Conservation (phyloP, 1,140 invertebrate genomes). For the Halesus radiatus region DNA sequence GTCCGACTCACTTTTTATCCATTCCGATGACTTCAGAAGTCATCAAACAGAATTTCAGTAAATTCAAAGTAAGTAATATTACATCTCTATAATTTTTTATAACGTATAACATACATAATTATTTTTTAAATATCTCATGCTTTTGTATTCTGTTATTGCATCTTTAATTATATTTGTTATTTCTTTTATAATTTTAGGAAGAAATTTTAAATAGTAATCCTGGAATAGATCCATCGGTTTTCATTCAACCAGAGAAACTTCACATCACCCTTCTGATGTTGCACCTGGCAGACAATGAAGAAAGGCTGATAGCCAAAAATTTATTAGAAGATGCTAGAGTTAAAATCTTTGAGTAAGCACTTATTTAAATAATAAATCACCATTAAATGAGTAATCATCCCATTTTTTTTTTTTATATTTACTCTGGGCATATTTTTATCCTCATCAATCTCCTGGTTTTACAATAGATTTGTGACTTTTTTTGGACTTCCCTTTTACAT, state of each 20-base stretch:
- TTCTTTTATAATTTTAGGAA: conserved; percentile 33
- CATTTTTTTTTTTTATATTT: too few species aligned
- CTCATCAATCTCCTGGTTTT: too few species aligned
- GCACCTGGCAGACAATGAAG: conserved; percentile 52
- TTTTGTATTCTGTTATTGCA: too few species aligned
- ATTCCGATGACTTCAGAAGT: conserved; percentile 13
- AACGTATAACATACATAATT: too few species aligned
- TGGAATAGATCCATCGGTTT: conserved; percentile 45
- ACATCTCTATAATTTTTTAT: too few species aligned
- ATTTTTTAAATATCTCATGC: too few species aligned
- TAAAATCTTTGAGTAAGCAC: conserved; percentile 47
- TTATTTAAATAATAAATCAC: too few species aligned
- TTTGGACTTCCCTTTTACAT: too few species aligned
- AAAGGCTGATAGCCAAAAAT: conserved; percentile 41
- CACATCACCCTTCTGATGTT: conserved; percentile 52
- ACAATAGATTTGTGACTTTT: too few species aligned
- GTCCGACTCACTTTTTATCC: conserved; percentile 17
- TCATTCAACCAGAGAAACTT: conserved; percentile 47
- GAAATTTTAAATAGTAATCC: conserved; percentile 33
- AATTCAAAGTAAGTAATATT: conserved; percentile 24
- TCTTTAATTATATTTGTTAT: neutral
- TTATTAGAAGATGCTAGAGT: conserved; percentile 51
- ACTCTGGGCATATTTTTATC: too few species aligned
- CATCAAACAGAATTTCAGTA: conserved; percentile 30
- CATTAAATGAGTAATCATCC: too few species aligned